A percentile compares a stretch with the other conserved stretches of the same genome.
Conservation (phyloP, 1,140 invertebrate species). For the Bombus huntii region DNA sequence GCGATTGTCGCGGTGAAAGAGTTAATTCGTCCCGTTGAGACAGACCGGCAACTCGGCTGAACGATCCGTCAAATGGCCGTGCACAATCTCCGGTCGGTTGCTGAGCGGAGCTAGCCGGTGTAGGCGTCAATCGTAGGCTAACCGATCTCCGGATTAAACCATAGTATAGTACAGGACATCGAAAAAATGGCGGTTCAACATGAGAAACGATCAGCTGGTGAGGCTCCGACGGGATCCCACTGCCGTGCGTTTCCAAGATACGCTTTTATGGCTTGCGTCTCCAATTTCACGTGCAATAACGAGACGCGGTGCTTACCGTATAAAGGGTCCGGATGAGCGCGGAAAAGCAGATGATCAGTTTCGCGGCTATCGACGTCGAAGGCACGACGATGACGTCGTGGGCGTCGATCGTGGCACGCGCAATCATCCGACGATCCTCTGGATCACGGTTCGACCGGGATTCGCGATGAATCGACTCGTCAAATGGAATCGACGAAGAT, state of each 20-base stretch:
- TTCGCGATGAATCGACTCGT: conserved; percentile 20
- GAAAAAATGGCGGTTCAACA: background rate
- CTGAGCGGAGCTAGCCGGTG: conserved; percentile 30
- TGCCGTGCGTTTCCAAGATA: conserved; percentile 32
- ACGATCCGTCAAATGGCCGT: conserved; percentile 45
- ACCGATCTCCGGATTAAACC: conserved; percentile 48
- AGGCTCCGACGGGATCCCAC: conserved; percentile 25
- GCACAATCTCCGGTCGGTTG: conserved; percentile 29
- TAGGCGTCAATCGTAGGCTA: conserved; percentile 60
- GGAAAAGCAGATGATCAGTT: conserved; percentile 41
- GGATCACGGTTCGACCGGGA: conserved; percentile 28
- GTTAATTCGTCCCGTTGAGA: conserved; percentile 30
- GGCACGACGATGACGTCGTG: conserved; percentile 32
- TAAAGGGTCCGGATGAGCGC: background rate
- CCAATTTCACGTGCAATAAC: conserved; percentile 42
- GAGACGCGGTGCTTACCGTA: conserved; percentile 19
- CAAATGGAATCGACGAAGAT: background rate
- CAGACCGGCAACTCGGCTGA: conserved; percentile 28
- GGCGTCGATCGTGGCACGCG: conserved; percentile 50
- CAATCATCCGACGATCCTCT: conserved; percentile 43
- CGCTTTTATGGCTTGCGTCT: conserved; percentile 40
- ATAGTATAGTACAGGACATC: background rate
- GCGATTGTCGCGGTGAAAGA: background rate
- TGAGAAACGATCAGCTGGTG: conserved; percentile 27
- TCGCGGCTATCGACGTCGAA: background rate